These are phyloP conservation scores for Anticlea derivata DNA, from an alignment of 2,888 invertebrate genomes.

Conservation along the genomic window DNA sequence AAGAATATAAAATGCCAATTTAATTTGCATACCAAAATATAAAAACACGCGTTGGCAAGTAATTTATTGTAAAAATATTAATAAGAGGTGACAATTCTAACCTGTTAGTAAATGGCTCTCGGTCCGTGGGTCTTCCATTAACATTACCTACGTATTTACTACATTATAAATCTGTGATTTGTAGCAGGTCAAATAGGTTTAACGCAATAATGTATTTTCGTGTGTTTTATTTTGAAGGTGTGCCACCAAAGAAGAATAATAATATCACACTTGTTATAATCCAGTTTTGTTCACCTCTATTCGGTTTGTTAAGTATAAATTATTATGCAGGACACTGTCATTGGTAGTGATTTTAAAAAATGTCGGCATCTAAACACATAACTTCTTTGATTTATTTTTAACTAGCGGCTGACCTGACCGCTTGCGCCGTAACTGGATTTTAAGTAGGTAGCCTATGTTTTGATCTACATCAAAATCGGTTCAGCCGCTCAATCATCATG, in stretches of 20 bases:
- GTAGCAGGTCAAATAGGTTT: constrained; percentile 32
- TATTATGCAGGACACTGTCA: no score
- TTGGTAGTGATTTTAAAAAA: no score
- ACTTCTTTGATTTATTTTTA: no score
- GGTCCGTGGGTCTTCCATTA: constrained; percentile 30
- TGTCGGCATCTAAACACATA: no score
- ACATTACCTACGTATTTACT: constrained; percentile 32
- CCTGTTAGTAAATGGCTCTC: constrained; percentile 36
- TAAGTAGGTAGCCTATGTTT: no score
- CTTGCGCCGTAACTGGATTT: no score
- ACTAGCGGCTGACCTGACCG: no score
- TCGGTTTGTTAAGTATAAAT: not conserved
- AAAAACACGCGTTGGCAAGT: constrained; percentile 35
- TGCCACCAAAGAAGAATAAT: constrained; percentile 1
- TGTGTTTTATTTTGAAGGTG: constrained; percentile 3
- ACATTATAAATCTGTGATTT: constrained; percentile 35
- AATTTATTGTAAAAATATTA: constrained; percentile 37
- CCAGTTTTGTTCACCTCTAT: not conserved
- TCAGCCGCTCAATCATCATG: no score
- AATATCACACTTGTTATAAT: constrained; percentile 1
- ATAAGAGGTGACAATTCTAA: constrained; percentile 38
- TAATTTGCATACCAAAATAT: constrained; percentile 36
- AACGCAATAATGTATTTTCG: constrained; percentile 14
- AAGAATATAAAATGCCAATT: constrained; percentile 33
- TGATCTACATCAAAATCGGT: no score